A percentile compares a stretch with the other conserved stretches of the same genome.
Conservation (phyloP, 2,888 invertebrate genomes). For the Pheosia gnoma region DNA sequence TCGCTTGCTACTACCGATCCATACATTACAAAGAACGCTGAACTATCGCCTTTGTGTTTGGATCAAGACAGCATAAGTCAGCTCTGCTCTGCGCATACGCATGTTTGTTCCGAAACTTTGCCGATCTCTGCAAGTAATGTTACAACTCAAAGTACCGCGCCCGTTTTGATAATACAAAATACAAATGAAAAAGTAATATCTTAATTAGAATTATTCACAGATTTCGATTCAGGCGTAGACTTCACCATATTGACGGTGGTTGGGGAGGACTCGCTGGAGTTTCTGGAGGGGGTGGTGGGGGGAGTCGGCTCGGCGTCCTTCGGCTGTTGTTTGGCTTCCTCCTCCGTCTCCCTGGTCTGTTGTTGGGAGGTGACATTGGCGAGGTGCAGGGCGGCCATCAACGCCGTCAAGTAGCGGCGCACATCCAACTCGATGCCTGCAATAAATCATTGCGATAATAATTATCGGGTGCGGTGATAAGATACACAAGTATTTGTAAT, state of each 20-base stretch:
- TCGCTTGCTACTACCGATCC: too few species aligned
- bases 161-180: constrained; percentile 22
- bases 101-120: too few species aligned
- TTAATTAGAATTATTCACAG: constrained; percentile 50
- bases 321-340: constrained; percentile 30
- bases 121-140: background rate
- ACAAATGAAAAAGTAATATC: constrained; percentile 28
- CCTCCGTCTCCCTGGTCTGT: constrained; percentile 49
- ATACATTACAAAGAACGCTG: too few species aligned
- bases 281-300: constrained; percentile 32
- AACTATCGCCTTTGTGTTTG: too few species aligned
- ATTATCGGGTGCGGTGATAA: background rate
- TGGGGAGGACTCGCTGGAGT: constrained; percentile 47
- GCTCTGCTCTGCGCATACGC: too few species aligned
- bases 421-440: constrained; percentile 74
- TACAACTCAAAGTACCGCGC: background rate
- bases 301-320: constrained; percentile 47
- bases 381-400: constrained; percentile 74
- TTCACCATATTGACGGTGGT: constrained; percentile 64
- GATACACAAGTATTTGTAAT: too few species aligned
- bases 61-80: background rate
- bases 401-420: constrained; percentile 71
- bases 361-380: constrained; percentile 71
- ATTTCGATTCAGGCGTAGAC: constrained; percentile 70
- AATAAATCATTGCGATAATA: background rate